These are phyloP conservation scores for Esox niger DNA, from an alignment of 2,113 vertebrate species.

Conservation along the genomic window DNA sequence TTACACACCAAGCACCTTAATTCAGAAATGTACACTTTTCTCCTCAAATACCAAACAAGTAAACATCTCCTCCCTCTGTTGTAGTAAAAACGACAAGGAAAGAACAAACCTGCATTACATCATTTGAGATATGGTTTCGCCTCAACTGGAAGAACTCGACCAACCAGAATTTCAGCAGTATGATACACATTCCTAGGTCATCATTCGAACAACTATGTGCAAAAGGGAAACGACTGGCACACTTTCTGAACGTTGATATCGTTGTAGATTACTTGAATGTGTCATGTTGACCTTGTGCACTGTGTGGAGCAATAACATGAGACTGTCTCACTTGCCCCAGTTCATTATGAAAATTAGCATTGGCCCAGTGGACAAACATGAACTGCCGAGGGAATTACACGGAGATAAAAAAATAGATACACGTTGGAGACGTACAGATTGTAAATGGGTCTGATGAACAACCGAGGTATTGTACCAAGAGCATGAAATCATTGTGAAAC, in stretches of 20 bases:
- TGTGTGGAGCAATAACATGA: neutral
- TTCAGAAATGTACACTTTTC: no score
- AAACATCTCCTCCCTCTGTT: neutral
- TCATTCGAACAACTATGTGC: constrained; percentile 33
- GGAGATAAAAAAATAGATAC: neutral
- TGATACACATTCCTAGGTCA: constrained; percentile 56
- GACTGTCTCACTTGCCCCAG: neutral
- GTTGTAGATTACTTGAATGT: neutral
- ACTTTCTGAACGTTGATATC: constrained; percentile 1
- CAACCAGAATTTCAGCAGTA: constrained; percentile 61
- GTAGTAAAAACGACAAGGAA: neutral
- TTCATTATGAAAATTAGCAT: constrained; percentile 11
- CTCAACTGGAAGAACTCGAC: constrained; percentile 71
- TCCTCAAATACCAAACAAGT: neutral
- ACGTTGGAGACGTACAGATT: neutral
- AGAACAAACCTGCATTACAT: neutral
- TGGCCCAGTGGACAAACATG: neutral
- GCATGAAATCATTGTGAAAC: neutral
- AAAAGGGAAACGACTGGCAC: neutral
- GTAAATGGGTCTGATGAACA: neutral
- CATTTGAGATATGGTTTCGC: constrained; percentile 62
- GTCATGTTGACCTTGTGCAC: no score
- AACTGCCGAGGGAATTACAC: neutral
- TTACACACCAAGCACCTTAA: neutral
- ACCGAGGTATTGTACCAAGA: neutral